Conservation (phyloP, 2,888 invertebrate genomes). For the Arge pagana region DNA sequence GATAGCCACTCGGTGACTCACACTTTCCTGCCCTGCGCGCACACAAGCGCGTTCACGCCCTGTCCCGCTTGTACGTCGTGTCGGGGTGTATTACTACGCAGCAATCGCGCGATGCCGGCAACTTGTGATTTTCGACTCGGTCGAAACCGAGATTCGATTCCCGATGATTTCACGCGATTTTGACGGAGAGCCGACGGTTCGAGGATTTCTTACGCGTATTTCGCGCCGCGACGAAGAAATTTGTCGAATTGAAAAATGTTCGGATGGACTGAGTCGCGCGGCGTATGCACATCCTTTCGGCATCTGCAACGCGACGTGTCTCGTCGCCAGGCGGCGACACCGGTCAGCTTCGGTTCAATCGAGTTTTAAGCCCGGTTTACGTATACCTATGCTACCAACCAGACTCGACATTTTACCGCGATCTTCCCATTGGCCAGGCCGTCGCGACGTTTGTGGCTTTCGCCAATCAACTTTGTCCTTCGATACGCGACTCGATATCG, state of each 20-base stretch:
- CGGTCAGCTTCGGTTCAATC: slow-evolving; percentile 4
- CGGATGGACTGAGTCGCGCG: too few relatives aligned
- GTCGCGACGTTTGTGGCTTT: too few relatives aligned
- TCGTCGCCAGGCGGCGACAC: slow-evolving; percentile 10
- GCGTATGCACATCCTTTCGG: background rate
- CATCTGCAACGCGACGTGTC: slow-evolving; percentile 11
- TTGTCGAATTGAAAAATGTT: too few relatives aligned
- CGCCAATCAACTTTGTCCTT: too few relatives aligned
- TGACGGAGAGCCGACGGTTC: background rate
- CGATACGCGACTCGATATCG: too few relatives aligned
- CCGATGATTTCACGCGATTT: background rate
- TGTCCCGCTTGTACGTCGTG: slow-evolving; percentile 4
- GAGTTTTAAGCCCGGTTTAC: too few relatives aligned
- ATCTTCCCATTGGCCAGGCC: too few relatives aligned
- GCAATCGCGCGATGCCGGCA: background rate
- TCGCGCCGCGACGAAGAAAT: too few relatives aligned
- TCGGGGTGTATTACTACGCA: slow-evolving; percentile 15
- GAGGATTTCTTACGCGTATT: background rate
- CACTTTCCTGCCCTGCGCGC: slow-evolving; percentile 19
- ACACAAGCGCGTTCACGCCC: slow-evolving; percentile 24
- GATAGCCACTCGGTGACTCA: slow-evolving; percentile 22
- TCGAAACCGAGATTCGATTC: background rate
- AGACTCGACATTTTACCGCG: too few relatives aligned
- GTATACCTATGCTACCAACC: too few relatives aligned
- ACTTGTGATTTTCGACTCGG: background rate